Evolutionary conservation across 2,113 vertebrate genomes (phyloP).

Genomic region (Xiphorhynchus elegans): DNA sequence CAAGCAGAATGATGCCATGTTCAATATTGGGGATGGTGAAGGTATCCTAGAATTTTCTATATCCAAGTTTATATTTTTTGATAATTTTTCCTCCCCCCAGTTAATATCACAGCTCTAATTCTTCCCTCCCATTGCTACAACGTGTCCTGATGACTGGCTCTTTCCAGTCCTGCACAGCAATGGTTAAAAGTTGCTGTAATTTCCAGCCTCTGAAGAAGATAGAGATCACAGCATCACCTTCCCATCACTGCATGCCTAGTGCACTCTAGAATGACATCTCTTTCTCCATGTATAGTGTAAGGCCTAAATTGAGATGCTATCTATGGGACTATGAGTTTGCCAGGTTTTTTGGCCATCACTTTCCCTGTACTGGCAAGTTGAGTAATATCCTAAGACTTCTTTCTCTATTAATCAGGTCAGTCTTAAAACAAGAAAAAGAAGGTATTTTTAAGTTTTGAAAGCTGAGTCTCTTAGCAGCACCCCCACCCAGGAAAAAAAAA

Average conservation of each 20-base stretch:
- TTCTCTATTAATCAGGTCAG: not conserved
- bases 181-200: not conserved
- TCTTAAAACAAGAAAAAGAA: not conserved
- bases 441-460: not conserved
- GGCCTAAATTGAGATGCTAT: not conserved
- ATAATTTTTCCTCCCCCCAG: not conserved
- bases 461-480: not conserved
- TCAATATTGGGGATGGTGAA: not conserved
- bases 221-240: not conserved
- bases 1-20: not conserved
- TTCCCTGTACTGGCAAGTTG: not conserved
- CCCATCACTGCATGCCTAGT: not conserved
- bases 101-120: not conserved
- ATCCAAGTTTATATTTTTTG: not conserved
- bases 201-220: not conserved
- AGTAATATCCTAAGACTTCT: not conserved
- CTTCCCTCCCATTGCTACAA: not conserved
- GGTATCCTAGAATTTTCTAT: not conserved
- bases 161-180: not conserved
- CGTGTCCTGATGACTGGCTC: not conserved
- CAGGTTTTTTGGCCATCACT: not conserved
- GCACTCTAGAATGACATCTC: not conserved
- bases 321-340: not conserved
- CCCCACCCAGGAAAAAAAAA: not conserved
- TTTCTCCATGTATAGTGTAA: not conserved